Percentiles rank a stretch among this genome's conserved stretches.
These are phyloP conservation scores for Caranx melampygus DNA, from an alignment of 2,113 vertebrate species.

Conservation along the genomic window DNA sequence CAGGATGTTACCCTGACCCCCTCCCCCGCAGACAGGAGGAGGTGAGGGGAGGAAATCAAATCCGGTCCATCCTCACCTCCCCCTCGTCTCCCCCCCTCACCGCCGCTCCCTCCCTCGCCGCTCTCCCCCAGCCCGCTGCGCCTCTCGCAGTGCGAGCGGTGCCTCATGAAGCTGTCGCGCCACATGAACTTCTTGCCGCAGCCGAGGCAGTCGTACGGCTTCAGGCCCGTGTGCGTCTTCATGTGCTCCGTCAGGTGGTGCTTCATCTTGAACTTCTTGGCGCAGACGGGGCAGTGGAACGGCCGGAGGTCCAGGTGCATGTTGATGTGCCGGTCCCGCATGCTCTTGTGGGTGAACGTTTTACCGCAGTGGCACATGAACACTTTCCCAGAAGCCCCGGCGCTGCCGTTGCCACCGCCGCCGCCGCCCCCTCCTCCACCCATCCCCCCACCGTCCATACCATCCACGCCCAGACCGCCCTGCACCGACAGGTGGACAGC, in stretches of 20 bases:
- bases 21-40: slow-evolving; percentile 70
- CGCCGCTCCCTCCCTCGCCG: slow-evolving; percentile 39
- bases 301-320: slow-evolving; percentile 96
- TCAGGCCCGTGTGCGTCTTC: slow-evolving; percentile 95
- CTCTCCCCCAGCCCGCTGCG: slow-evolving; percentile 70
- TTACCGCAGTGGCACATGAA: slow-evolving; percentile 96
- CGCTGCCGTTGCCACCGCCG: slow-evolving; percentile 22
- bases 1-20: slow-evolving; percentile 48
- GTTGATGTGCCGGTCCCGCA: slow-evolving; percentile 94
- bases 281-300: slow-evolving; percentile 92
- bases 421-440: slow-evolving; percentile 57
- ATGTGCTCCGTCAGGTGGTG: slow-evolving; percentile 97
- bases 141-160: slow-evolving; percentile 92
- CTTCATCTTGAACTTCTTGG: slow-evolving; percentile 98
- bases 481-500: slow-evolving; percentile 78
- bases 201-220: slow-evolving; percentile 90
- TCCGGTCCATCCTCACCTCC: slow-evolving; percentile 63
- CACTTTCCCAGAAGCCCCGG: slow-evolving; percentile 84
- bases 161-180: slow-evolving; percentile 94
- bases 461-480: slow-evolving; percentile 61
- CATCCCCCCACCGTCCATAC: slow-evolving; percentile 51
- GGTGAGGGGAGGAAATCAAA: slow-evolving; percentile 72
- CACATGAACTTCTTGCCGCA: slow-evolving; percentile 97
- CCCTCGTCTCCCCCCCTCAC: slow-evolving; percentile 64
- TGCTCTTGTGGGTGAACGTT: slow-evolving; percentile 94